A percentile compares a stretch with the other conserved stretches of the same genome.
These are phyloP conservation scores for Ailuropoda melanoleuca DNA, from an alignment of 2,113 vertebrate species.

Conservation along the genomic window DNA sequence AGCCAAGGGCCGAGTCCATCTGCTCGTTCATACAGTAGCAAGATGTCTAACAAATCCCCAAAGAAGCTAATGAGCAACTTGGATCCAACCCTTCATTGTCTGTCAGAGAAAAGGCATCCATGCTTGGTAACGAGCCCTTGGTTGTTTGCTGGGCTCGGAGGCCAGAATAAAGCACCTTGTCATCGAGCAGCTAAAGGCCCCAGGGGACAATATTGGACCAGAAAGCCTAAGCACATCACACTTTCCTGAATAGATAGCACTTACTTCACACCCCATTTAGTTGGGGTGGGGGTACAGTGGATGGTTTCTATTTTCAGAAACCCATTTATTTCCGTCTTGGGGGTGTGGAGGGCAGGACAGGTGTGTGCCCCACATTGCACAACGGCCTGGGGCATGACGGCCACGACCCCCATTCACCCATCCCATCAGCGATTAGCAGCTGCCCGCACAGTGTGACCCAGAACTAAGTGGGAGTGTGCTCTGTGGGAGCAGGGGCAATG, in stretches of 20 bases:
- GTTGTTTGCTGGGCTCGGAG: not conserved
- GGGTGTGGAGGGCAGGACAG: not conserved
- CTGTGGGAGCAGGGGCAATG: accelerated
- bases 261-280: not conserved
- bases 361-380: not conserved
- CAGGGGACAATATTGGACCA: not conserved
- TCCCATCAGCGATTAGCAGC: not conserved
- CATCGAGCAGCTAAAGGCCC: not conserved
- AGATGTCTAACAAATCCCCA: conserved; percentile 41
- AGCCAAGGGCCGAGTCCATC: conserved; percentile 1
- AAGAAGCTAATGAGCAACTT: not conserved
- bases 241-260: not conserved
- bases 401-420: accelerated
- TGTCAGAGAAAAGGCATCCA: conserved; percentile 33
- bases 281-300: not conserved
- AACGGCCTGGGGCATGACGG: not conserved
- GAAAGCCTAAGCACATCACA: not conserved
- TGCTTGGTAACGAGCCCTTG: conserved; percentile 2
- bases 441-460: too few species aligned
- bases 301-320: not conserved
- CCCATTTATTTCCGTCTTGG: not conserved
- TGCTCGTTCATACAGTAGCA: not conserved
- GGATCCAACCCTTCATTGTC: not conserved
- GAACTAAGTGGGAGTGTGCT: too few species aligned
- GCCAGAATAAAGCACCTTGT: not conserved